phyloP scores from a whole-genome alignment of 1,140 invertebrate species.

The Fopius arisanus region DNA sequence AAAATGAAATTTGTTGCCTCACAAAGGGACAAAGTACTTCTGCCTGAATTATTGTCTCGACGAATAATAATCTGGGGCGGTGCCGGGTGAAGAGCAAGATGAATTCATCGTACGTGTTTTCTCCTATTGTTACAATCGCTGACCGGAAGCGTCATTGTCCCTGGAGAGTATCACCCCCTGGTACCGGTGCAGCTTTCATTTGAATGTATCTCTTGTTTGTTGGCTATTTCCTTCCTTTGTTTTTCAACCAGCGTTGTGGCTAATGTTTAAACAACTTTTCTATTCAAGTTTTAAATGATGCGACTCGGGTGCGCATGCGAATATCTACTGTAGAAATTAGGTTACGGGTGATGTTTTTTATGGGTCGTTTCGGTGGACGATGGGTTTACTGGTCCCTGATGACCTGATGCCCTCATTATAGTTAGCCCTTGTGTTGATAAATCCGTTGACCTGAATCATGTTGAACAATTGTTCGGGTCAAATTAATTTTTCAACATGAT shows the following conservation, averaged over 20 bases:
- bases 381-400: not conserved
- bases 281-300: not conserved
- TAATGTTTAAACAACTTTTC: not conserved
- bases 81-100: conserved; percentile 6
- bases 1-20: not conserved
- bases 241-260: not conserved
- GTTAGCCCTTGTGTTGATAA: no score
- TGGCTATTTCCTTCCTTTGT: not conserved
- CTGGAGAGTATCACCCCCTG: not conserved
- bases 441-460: no score
- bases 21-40: conserved; percentile 6
- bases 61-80: conserved; percentile 33
- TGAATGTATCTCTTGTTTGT: not conserved
- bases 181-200: not conserved
- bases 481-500: no score
- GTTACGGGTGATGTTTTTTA: not conserved
- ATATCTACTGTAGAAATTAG: not conserved
- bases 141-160: conserved; percentile 53
- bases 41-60: conserved; percentile 50
- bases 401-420: not conserved
- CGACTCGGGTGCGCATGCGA: not conserved
- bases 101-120: conserved; percentile 34
- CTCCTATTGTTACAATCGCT: conserved; percentile 50
- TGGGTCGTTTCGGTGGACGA: not conserved
- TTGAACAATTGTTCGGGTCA: no score